Conservation (phyloP, 2,113 vertebrate species). For the Tonatia bakeri region DNA sequence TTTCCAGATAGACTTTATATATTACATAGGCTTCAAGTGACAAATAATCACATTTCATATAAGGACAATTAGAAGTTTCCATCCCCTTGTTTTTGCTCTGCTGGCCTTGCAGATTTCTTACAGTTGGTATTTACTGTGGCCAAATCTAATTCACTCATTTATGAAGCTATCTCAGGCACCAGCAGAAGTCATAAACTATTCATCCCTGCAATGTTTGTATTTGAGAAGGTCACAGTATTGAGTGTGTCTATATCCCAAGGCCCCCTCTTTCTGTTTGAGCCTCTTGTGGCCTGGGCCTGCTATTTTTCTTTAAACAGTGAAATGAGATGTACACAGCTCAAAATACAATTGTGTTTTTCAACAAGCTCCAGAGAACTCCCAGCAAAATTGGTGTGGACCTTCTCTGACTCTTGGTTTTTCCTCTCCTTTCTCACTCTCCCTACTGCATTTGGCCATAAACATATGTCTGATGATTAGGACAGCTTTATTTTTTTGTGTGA, state of each 20-base stretch:
- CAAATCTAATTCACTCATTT: conserved; percentile 67
- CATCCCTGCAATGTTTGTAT: conserved; percentile 56
- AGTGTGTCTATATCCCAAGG: conserved; percentile 6
- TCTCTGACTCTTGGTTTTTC: background rate
- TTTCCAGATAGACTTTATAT: too few relatives aligned
- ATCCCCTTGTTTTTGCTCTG: background rate
- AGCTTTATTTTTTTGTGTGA: background rate
- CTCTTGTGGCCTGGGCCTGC: conserved; percentile 14
- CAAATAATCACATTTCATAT: conserved; percentile 7
- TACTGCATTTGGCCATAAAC: background rate
- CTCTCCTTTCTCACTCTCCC: background rate
- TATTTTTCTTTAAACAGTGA: conserved; percentile 63
- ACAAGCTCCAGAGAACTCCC: conserved; percentile 7
- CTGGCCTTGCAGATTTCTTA: conserved; percentile 10
- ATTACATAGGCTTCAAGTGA: background rate
- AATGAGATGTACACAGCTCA: conserved; percentile 53
- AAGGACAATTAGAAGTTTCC: background rate
- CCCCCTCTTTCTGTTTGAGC: background rate
- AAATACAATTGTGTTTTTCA: conserved; percentile 45
- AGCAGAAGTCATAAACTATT: conserved; percentile 69
- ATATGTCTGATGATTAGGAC: background rate
- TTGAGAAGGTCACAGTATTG: conserved; percentile 70
- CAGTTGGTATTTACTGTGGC: conserved; percentile 53
- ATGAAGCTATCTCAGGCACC: conserved; percentile 60
- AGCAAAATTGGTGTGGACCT: background rate